phyloP scores from a whole-genome alignment of 2,888 invertebrate species.

The Tachina fera region DNA sequence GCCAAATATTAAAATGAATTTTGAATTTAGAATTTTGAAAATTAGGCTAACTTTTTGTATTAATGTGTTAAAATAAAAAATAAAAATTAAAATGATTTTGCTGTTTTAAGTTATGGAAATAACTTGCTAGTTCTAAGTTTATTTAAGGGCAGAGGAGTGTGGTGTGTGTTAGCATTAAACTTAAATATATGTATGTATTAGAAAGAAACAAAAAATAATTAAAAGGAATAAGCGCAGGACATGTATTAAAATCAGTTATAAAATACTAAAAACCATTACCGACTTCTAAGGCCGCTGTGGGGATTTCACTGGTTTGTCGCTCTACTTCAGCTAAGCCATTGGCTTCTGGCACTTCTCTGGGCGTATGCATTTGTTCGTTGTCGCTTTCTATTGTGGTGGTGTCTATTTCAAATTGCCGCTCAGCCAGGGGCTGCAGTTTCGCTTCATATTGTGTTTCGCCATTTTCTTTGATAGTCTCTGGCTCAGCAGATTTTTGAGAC shows the following conservation, averaged over 20 bases:
- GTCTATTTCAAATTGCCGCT: slow-evolving; percentile 59
- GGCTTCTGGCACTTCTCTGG: slow-evolving; percentile 19
- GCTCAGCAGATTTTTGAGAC: neutral
- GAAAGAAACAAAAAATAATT: neutral
- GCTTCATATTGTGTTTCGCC: slow-evolving; percentile 49
- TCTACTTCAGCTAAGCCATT: slow-evolving; percentile 43
- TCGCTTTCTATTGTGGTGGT: slow-evolving; percentile 56
- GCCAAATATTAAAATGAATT: slow-evolving; percentile 54
- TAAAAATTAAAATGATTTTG: slow-evolving; percentile 26
- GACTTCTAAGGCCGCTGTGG: slow-evolving; percentile 61
- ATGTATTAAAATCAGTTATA: neutral
- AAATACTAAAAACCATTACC: slow-evolving; percentile 79
- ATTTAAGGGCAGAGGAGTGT: slow-evolving; percentile 12
- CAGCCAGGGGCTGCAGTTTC: slow-evolving; percentile 63
- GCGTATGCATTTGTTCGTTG: slow-evolving; percentile 54
- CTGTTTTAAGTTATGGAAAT: neutral
- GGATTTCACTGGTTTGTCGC: neutral
- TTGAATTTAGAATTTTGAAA: slow-evolving; percentile 73
- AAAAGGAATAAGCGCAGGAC: neutral
- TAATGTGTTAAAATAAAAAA: neutral
- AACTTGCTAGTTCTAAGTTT: slow-evolving; percentile 41
- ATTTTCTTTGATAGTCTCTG: slow-evolving; percentile 55
- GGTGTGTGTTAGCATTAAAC: neutral
- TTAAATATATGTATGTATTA: slow-evolving; percentile 39
- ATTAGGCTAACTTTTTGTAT: neutral